Evolutionary conservation across 1,140 invertebrate species (phyloP), one percentile per base, ranked within the genome.

Genomic region (Rhyzopertha dominica): DNA sequence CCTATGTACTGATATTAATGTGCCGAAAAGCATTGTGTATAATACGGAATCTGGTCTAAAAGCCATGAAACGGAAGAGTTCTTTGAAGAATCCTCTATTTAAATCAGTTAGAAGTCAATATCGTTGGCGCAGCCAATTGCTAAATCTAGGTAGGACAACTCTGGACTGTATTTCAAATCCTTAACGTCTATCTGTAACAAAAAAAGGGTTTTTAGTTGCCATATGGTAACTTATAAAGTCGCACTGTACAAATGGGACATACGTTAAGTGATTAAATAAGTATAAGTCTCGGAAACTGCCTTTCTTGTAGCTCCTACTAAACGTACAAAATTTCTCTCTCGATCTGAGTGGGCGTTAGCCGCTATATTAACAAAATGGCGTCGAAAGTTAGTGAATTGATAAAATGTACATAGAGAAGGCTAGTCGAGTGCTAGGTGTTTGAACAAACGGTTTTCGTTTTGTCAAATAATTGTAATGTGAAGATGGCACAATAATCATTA

Each of bases 151-250:
- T 74, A 56, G 16, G 76, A 73, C 16, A 79, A 70, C 52, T 80
- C 79, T 56, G 80, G 71, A 19, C 74, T 73, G 53, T 74, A 74
- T 54, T 77, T 74, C 61, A 82, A 71, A 31, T 78, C 70, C 25
- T 74, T 65, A 24, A 82, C 69, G 45, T 77, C 71, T 2, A 75
- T 65, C 69, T 81, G 63, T 47, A 73, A 72, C 16, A 61, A 61
- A 54, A 31, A 23, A 40, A 48, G 9, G 45, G n/a, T n/a, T 9
- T 24, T 17, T 26, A 17, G 20, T 13, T 46, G 3, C 13, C 22
- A 7, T 30, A 1, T 44, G 35, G 19, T 31, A 19, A 9, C n/a
- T 12, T 7, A 22, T 17, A 13, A 35, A 42, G 17, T 20, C 13
- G 18, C 34, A 38, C 20, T 43, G 41, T 12, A 32, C 17, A 12